phyloP scores from a whole-genome alignment of 2,888 invertebrate genomes.

The Perithous albicinctus region DNA sequence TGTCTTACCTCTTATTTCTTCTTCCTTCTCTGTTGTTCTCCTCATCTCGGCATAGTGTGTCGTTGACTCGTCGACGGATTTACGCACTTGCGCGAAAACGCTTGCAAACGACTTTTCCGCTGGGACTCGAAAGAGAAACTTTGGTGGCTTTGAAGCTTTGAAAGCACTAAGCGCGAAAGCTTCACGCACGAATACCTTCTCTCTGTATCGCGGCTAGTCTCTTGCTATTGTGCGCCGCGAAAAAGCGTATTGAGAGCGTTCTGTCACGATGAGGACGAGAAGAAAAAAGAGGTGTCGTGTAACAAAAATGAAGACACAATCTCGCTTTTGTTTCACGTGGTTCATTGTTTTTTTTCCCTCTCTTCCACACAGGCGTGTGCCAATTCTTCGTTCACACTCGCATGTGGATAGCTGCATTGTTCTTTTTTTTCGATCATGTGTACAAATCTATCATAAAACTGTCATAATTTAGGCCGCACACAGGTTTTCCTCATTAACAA shows the following conservation, averaged over 20 bases:
- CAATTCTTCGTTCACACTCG: slow-evolving; percentile 10
- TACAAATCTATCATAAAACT: no score
- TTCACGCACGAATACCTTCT: background rate
- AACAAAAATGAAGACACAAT: slow-evolving; percentile 23
- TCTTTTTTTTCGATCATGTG: no score
- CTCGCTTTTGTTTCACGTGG: slow-evolving; percentile 20
- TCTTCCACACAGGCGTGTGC: background rate
- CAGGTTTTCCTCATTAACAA: no score
- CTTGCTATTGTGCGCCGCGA: background rate
- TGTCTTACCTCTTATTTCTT: background rate
- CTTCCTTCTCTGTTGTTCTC: background rate
- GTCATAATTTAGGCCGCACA: no score
- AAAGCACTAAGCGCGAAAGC: background rate
- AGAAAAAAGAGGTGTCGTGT: background rate
- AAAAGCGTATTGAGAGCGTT: slow-evolving; percentile 6
- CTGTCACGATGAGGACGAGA: slow-evolving; percentile 2
- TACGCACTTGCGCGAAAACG: background rate
- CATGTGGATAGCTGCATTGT: background rate
- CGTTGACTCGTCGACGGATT: background rate
- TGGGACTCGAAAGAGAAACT: background rate
- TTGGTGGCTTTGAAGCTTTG: background rate
- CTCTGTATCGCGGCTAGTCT: background rate
- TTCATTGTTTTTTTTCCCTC: slow-evolving; percentile 18
- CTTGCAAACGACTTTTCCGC: background rate
- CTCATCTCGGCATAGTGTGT: background rate